Percentiles rank a stretch among this genome's conserved stretches.
Conservation (phyloP, 1,140 invertebrate genomes). For the Mercenaria mercenaria region DNA sequence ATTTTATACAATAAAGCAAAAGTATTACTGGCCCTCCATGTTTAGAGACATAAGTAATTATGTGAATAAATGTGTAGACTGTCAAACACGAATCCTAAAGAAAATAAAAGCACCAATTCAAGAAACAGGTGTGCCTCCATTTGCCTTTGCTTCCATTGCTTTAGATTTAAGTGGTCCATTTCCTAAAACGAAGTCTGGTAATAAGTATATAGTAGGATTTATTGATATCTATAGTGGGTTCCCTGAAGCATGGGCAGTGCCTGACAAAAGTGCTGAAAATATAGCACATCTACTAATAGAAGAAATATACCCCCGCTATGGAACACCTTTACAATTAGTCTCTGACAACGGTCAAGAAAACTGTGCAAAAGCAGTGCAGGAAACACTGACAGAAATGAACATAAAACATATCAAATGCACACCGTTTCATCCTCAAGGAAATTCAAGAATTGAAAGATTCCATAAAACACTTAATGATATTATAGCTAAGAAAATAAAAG, state of each 20-base stretch:
- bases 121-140: slow-evolving; percentile 62
- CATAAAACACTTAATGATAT: slow-evolving; percentile 46
- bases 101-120: slow-evolving; percentile 43
- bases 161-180: slow-evolving; percentile 70
- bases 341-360: slow-evolving; percentile 67
- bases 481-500: slow-evolving; percentile 33
- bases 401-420: slow-evolving; percentile 49
- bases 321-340: slow-evolving; percentile 37
- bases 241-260: slow-evolving; percentile 64
- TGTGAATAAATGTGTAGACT: slow-evolving; percentile 42
- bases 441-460: slow-evolving; percentile 46
- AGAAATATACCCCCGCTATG: slow-evolving; percentile 68
- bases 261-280: slow-evolving; percentile 50
- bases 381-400: slow-evolving; percentile 16
- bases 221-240: slow-evolving; percentile 61
- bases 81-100: slow-evolving; percentile 47
- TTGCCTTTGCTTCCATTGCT: slow-evolving; percentile 45
- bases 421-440: slow-evolving; percentile 19
- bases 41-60: slow-evolving; percentile 54
- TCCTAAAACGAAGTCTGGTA: slow-evolving; percentile 47
- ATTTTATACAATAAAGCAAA: slow-evolving; percentile 10
- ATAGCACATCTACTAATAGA: slow-evolving; percentile 65
- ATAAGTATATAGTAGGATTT: slow-evolving; percentile 47
- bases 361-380: slow-evolving; percentile 36
- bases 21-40: slow-evolving; percentile 67